Evolutionary conservation across 2,797 vertebrate genomes (phyloP), one percentile per base, ranked within the genome.

Genomic region (Acanthis flammea): DNA sequence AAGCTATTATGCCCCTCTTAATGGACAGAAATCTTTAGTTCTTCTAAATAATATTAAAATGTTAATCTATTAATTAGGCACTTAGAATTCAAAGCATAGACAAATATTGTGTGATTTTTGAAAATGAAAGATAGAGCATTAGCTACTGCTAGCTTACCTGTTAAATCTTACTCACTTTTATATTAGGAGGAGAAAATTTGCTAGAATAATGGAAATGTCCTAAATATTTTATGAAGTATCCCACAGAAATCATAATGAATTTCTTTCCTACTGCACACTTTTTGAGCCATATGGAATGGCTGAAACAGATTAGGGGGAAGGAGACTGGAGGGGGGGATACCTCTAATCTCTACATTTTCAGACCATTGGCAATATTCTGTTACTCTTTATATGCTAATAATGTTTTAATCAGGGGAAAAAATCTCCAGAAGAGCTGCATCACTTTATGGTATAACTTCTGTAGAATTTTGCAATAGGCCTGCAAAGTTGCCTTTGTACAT

Each of bases 281-380:
- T 72, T 65, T 81, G 44, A 81, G n/a, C 24, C 14, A 12, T 23
- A 54, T 3, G n/a, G 33, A 82, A 88, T 10, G 3, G 28, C 39
- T 58, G 42, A 75, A 81, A 81, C 4, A 54, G 33, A 21, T 11
- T 11, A 14, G 7, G 27, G 9, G 8, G 6, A 9, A 23, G n/a
- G 11, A 4, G 14, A 8, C 2, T 2, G 2, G 6, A 1, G 3
- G 2, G 3, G 3, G 3, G 4, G 48, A 51, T 60, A 44, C 9
- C 3, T 66, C 42, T 48, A 10, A 55, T 66, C 42, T 75, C 5
- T 42, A 55, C 0, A 22, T 76, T 81, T 73, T 72, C 48, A 68
- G n/a, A n/a, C 9, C 44, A 19, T 22, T 77, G 37, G 44, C 35
- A 73, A 21, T 68, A 71, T 87, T 51, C 13, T 54, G 4, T 39